Conservation (phyloP, 1,140 invertebrate genomes). For the Drosophila leontia region DNA sequence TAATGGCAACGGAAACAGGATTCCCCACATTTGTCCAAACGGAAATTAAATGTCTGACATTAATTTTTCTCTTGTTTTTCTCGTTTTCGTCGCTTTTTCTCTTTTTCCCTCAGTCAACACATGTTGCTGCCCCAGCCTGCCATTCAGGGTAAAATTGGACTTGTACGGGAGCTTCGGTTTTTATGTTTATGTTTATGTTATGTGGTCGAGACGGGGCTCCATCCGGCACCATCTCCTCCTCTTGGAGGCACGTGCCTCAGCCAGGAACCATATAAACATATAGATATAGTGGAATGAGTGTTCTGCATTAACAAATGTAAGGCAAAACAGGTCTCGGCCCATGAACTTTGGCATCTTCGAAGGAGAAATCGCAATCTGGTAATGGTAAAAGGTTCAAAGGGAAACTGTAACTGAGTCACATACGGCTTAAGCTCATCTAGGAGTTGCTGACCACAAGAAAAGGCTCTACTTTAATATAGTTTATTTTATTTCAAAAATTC, state of each 20-base stretch:
- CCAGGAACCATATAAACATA: constrained; percentile 35
- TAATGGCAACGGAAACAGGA: constrained; percentile 23
- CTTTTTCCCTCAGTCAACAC: constrained; percentile 36
- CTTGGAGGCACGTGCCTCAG: constrained; percentile 44
- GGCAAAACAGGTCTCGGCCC: constrained; percentile 26
- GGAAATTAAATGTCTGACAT: constrained; percentile 77
- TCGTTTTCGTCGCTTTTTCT: constrained; percentile 12
- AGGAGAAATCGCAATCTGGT: constrained; percentile 13
- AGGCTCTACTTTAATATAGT: constrained; percentile 1
- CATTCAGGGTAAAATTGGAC: constrained; percentile 51
- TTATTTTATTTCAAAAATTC: not conserved
- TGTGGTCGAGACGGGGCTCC: constrained; percentile 15
- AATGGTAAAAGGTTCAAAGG: constrained; percentile 41
- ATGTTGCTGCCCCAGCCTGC: constrained; percentile 45
- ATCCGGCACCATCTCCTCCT: constrained; percentile 13
- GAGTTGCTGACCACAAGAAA: constrained; percentile 6
- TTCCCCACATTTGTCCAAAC: constrained; percentile 59
- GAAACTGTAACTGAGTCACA: not conserved
- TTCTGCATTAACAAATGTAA: constrained; percentile 24
- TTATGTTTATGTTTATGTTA: constrained; percentile 60
- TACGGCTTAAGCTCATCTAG: not conserved
- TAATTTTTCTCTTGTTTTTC: constrained; percentile 44
- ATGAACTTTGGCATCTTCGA: constrained; percentile 26
- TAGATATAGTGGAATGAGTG: constrained; percentile 29
- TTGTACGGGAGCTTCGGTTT: constrained; percentile 26